Conservation (phyloP, 2,113 vertebrate species). For the Scomber colias region DNA sequence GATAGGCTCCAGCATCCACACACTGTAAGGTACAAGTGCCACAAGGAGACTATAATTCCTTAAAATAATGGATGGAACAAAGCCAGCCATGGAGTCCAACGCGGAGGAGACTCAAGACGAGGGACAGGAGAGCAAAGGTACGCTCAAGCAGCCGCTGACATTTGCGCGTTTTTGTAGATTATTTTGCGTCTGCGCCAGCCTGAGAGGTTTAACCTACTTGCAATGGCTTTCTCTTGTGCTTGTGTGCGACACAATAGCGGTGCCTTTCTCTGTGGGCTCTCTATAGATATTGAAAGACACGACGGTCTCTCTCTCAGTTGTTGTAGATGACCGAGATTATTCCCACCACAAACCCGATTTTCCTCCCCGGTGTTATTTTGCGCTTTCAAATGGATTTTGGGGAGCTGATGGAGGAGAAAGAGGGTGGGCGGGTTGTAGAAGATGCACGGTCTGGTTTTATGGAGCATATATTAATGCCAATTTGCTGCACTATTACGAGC, state of each 20-base stretch:
- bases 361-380: background rate
- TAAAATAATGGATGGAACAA: conserved; percentile 93
- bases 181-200: conserved; percentile 73
- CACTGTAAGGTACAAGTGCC: conserved; percentile 64
- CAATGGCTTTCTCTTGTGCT: conserved; percentile 59
- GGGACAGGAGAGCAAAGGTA: conserved; percentile 99
- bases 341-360: background rate
- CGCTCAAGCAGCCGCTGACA: conserved; percentile 27
- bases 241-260: conserved; percentile 71
- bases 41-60: conserved; percentile 85
- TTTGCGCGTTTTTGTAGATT: conserved; percentile 37
- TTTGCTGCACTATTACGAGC: conserved; percentile 49
- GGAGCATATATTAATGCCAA: conserved; percentile 45
- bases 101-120: conserved; percentile 95
- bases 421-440: conserved; percentile 15
- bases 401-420: background rate
- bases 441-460: conserved; percentile 41
- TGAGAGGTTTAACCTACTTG: conserved; percentile 82
- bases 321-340: conserved; percentile 7
- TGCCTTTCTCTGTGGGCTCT: background rate
- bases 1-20: conserved; percentile 66
- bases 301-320: background rate
- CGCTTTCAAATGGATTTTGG: conserved; percentile 8
- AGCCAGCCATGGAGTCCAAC: conserved; percentile 97
- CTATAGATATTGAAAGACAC: background rate